phyloP scores from a whole-genome alignment of 2,888 invertebrate genomes.

The Drosophila sordidula region DNA sequence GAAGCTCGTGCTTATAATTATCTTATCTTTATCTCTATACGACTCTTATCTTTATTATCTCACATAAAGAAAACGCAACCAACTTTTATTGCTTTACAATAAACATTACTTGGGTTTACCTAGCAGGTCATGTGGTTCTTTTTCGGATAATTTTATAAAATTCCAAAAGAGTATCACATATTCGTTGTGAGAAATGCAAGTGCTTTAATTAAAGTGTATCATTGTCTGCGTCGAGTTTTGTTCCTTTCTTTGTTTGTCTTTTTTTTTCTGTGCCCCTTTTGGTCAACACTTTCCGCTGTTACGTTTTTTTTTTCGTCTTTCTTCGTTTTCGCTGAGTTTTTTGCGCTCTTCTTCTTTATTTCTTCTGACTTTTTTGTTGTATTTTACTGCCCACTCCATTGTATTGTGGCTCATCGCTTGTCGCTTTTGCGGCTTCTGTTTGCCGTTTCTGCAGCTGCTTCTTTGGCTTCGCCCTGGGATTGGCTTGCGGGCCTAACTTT shows the following conservation, averaged over 20 bases:
- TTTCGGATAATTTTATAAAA: too few relatives aligned
- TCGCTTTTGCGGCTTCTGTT: conserved; percentile 78
- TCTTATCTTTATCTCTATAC: too few relatives aligned
- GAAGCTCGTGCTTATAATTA: too few relatives aligned
- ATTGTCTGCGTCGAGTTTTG: conserved; percentile 27
- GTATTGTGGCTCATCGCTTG: conserved; percentile 56
- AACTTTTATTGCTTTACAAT: background rate
- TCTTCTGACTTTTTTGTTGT: conserved; percentile 1
- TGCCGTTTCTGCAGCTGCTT: conserved; percentile 64
- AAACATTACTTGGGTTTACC: too few relatives aligned
- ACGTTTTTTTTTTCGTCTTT: conserved; percentile 25
- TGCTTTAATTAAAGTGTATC: conserved; percentile 56
- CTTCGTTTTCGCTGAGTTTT: conserved; percentile 3
- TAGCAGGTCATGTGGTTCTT: too few relatives aligned
- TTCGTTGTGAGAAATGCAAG: background rate
- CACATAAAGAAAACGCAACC: too few relatives aligned
- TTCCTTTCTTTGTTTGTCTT: background rate
- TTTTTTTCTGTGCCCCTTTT: conserved; percentile 38
- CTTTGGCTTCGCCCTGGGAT: conserved; percentile 61
- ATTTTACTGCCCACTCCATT: conserved; percentile 48
- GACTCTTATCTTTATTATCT: too few relatives aligned
- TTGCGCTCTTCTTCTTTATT: conserved; percentile 1
- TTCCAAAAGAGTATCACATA: background rate
- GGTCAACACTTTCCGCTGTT: conserved; percentile 51
- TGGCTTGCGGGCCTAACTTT: conserved; percentile 39